Evolutionary conservation across 2,888 invertebrate genomes (phyloP), one percentile per base, ranked within the genome.

Genomic region (Polyploca ridens): DNA sequence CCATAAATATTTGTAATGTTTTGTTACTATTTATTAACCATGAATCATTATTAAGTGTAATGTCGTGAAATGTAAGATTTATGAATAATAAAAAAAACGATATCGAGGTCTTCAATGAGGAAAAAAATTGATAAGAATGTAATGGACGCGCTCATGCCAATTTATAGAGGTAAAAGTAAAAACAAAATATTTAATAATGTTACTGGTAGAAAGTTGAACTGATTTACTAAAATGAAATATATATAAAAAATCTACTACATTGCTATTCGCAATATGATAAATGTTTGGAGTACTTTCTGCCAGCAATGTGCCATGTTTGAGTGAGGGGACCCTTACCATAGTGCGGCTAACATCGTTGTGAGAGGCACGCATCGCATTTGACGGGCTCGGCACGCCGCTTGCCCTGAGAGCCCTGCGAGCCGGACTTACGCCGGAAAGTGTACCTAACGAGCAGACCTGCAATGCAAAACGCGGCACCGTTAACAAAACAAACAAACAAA

Each of bases 381-480:
- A 91, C 93, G 86, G 93, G 91, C 87, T 94, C 94, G 83, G 90
- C 86, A 83, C 91, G 91, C 85, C 91, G 90, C 90, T 90, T 93
- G 90, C 88, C 89, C 89, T 91, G 93, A 89, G 94, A 90, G 89
- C 89, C 91, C 86, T 93, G 94, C 87, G 93, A 91, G 87, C 91
- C 93, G 90, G 94, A 93, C 91, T 94, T 94, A 94, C 94, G 94
- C 88, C 94, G 94, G 91, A 94, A 94, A 91, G 94, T 94, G 94
- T 94, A 94, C 94, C 94, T 94, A 94, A 94, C 94, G 93, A 94
- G 94, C 86, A 94, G 94, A 94, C 94, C 94, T 94, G 94, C 90
- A 94, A 94, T 93, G 91, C 90, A 93, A 94, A 94, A 94, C 86
- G 94, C 91, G 90, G 89, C 86, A 93, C 92, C 93, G 94, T 94